Base-by-base conservation (phyloP, 2,797 vertebrate genomes). In the Anomalospiza imberbis region DNA sequence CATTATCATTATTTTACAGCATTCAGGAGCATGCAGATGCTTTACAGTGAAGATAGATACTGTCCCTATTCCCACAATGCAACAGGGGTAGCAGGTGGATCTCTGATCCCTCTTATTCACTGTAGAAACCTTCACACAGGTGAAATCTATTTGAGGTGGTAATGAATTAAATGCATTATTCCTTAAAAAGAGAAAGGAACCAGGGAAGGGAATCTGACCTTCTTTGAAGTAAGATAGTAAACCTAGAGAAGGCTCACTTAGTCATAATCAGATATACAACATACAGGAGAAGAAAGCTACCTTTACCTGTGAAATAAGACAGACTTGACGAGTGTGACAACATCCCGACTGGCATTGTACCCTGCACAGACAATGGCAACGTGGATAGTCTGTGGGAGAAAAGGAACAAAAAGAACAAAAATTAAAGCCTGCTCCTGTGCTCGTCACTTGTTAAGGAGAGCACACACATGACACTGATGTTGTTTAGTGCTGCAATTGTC, bases 361-460 rank as follows among this genome's bases (percentile, higher is more conserved):
- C 99, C 99, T 9, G 99, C 99, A 75, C 99, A 99, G 31, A 99
- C 99, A 50, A 99, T 99, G 91, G 99, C 99, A 66, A 99, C 99
- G 2, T 99, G 99, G 97, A 99, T 99, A 7, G 99, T 99, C 99
- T 99, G 96, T 45, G 76, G 91, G 93, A 92, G 87, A 91, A 91
- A 96, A 89, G n/a, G 87, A 95, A 93, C 11, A 87, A 71, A 79
- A 82, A 40, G 57, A 80, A 75, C 51, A 91, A 9, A 77, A 82
- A 76, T 91, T 47, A 62, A 73, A 83, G 42, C 36, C 32, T 79
- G 54, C 51, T 74, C 62, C 22, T 32, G 36, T 25, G 45, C 85
- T 89, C 7, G 2, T 38, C 34, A 50, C 51, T 65, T 20, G 17
- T 24, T 38, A 36, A 42, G 51, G 55, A 95, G 31, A 83, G 61